Percentiles rank a stretch among this genome's conserved stretches.
phyloP scores from a whole-genome alignment of 1,140 invertebrate genomes.

The Drosophila orena region DNA sequence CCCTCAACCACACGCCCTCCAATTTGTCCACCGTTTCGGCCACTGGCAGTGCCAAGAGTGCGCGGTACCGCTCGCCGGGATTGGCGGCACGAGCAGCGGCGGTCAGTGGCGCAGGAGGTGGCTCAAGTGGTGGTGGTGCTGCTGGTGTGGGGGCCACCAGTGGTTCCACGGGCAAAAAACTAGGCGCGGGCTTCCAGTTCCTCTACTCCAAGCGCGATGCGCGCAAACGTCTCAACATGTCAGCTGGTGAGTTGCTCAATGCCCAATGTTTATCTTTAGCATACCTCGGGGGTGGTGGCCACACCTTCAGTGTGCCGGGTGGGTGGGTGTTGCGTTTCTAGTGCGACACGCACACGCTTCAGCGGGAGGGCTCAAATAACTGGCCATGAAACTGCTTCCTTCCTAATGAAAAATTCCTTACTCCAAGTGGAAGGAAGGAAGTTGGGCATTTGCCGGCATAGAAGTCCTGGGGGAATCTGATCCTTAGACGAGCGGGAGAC shows the following conservation, averaged over 20 bases:
- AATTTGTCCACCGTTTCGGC: slow-evolving; percentile 55
- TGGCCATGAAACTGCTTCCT: slow-evolving; percentile 36
- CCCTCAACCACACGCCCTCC: slow-evolving; percentile 86
- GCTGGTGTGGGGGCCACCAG: slow-evolving; percentile 1
- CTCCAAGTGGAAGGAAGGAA: slow-evolving; percentile 12
- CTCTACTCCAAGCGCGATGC: slow-evolving; percentile 86
- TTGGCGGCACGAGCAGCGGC: slow-evolving; percentile 85
- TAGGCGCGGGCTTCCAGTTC: slow-evolving; percentile 89
- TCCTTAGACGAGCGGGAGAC: slow-evolving; percentile 26
- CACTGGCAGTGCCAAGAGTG: slow-evolving; percentile 91
- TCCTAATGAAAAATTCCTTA: slow-evolving; percentile 53
- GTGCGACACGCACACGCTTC: slow-evolving; percentile 26
- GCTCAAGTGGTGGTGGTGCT: neutral
- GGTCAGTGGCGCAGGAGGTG: slow-evolving; percentile 84
- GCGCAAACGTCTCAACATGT: slow-evolving; percentile 86
- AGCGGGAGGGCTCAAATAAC: slow-evolving; percentile 24
- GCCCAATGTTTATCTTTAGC: slow-evolving; percentile 21
- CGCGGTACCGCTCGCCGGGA: slow-evolving; percentile 93
- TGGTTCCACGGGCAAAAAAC: slow-evolving; percentile 86
- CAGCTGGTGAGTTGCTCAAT: slow-evolving; percentile 84
- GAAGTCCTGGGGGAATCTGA: slow-evolving; percentile 13
- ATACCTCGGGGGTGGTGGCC: slow-evolving; percentile 16
- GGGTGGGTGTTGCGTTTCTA: slow-evolving; percentile 17
- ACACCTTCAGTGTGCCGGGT: slow-evolving; percentile 4
- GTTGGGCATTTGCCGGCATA: slow-evolving; percentile 9